These are phyloP conservation scores for Rhamnusium bicolor DNA, from an alignment of 2,888 invertebrate genomes.

Conservation along the genomic window DNA sequence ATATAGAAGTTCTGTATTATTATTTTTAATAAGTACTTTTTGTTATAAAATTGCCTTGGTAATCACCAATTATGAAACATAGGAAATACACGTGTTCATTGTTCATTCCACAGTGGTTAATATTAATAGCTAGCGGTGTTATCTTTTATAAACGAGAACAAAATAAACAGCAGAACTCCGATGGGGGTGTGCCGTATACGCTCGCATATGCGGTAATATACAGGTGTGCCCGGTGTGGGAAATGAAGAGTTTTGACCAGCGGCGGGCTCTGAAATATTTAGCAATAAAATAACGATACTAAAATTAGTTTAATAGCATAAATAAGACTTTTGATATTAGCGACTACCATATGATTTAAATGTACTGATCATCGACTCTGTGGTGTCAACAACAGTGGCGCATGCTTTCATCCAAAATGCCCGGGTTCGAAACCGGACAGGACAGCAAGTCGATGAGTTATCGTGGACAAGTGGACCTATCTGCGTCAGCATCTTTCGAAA, in stretches of 20 bases:
- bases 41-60: conserved; percentile 14
- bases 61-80: conserved; percentile 33
- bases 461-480: no score
- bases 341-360: no score
- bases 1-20: no score
- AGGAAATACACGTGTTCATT: conserved; percentile 45
- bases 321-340: no score
- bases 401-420: no score
- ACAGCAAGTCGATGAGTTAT: no score
- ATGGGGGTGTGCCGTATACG: conserved; percentile 50
- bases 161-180: conserved; percentile 55
- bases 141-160: conserved; percentile 57
- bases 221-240: conserved; percentile 44
- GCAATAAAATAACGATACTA: not conserved
- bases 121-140: conserved; percentile 55
- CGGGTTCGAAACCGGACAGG: no score
- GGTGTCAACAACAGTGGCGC: no score
- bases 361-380: no score
- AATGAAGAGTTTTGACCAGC: conserved; percentile 22
- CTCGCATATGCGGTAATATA: conserved; percentile 52
- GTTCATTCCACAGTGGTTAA: conserved; percentile 44
- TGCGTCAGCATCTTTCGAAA: no score
- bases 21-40: not conserved
- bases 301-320: no score
- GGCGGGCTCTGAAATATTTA: not conserved